phyloP scores from a whole-genome alignment of 2,113 vertebrate species.

The Chlamydotis undulata region DNA sequence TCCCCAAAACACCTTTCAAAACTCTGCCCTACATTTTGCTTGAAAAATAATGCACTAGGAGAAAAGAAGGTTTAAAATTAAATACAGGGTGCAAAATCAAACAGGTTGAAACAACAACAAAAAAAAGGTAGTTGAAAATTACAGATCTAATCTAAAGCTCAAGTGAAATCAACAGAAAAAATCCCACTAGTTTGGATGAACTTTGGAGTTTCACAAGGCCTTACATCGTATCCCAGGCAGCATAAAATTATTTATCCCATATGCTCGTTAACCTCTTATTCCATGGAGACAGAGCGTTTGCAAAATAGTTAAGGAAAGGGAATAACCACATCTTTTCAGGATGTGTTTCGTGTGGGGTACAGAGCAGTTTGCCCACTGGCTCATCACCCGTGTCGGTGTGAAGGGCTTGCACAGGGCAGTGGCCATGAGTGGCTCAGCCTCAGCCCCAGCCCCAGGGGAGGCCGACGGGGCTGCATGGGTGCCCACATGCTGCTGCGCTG shows the following conservation, averaged over 20 bases:
- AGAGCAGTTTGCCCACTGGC: neutral
- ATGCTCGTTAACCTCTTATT: neutral
- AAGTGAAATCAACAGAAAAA: constrained; percentile 48
- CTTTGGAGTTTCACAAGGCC: neutral
- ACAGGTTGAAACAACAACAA: neutral
- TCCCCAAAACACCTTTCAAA: neutral
- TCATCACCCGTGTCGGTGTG: fast-evolving
- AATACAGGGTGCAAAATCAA: neutral
- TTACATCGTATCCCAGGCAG: neutral
- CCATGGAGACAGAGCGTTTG: neutral
- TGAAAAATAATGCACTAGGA: neutral
- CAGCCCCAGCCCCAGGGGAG: neutral
- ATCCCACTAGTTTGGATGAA: neutral
- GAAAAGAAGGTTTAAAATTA: neutral
- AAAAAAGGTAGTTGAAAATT: neutral
- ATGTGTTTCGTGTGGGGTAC: fast-evolving
- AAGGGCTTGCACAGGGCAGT: neutral
- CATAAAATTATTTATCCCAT: neutral
- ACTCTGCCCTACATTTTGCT: neutral
- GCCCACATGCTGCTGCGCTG: neutral
- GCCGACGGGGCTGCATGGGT: neutral
- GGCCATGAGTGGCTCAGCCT: neutral
- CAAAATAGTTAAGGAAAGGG: neutral
- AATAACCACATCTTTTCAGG: neutral
- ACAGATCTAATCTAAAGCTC: constrained; percentile 59